Conservation (phyloP, 2,113 vertebrate genomes). For the Sterrhoptilus dennistouni region DNA sequence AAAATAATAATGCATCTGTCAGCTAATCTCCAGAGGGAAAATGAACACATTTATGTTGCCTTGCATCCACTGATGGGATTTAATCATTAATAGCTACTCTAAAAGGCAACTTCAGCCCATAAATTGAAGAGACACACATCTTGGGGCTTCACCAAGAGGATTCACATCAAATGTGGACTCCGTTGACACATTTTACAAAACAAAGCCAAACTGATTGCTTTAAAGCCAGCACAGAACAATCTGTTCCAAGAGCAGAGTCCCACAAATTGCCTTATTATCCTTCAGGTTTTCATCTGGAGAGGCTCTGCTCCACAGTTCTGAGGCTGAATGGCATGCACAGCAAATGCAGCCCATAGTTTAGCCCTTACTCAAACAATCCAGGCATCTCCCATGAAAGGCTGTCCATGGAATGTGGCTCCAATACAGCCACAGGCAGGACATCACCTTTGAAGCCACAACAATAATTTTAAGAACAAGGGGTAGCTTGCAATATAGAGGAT, state of each 20-base stretch:
- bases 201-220: not conserved
- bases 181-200: not conserved
- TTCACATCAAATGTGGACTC: not conserved
- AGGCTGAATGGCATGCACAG: not conserved
- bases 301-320: not conserved
- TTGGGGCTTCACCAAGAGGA: not conserved
- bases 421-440: constrained; percentile 18
- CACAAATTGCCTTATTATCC: not conserved
- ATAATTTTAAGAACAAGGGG: not conserved
- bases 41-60: not conserved
- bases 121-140: not conserved
- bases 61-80: not conserved
- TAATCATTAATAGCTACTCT: not conserved
- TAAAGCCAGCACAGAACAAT: not conserved
- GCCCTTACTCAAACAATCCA: constrained; percentile 39
- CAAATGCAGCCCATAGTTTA: constrained; percentile 32
- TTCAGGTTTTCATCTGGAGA: not conserved
- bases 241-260: not conserved
- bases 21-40: not conserved
- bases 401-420: constrained; percentile 40
- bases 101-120: not conserved
- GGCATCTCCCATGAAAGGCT: constrained; percentile 33
- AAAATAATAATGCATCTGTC: not conserved
- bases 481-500: not conserved
- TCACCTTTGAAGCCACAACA: constrained; percentile 42